phyloP scores from a whole-genome alignment of 2,888 invertebrate species.

The Thymelicus acteon region DNA sequence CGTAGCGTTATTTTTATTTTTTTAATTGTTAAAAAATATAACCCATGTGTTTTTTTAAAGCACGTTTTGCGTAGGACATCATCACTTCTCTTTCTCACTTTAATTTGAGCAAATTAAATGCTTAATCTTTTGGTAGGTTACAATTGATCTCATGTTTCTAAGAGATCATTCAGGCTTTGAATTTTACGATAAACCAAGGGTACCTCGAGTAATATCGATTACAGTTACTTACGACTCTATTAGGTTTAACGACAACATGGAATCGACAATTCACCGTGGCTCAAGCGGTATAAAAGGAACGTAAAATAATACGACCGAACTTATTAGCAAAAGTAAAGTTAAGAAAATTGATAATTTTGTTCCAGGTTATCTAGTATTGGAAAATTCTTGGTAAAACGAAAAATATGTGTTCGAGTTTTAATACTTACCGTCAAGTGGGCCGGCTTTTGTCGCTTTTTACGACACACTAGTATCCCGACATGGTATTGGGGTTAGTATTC shows the following conservation, averaged over 20 bases:
- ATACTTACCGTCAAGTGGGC: too few species aligned
- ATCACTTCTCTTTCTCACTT: too few species aligned
- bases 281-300: constrained; percentile 23
- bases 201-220: constrained; percentile 30
- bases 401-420: not conserved
- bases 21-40: too few species aligned
- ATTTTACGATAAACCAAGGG: constrained; percentile 13
- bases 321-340: constrained; percentile 22
- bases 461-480: too few species aligned
- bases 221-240: constrained; percentile 35
- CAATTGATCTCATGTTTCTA: not conserved
- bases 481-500: too few species aligned
- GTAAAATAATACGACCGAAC: constrained; percentile 32
- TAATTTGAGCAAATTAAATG: too few species aligned
- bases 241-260: constrained; percentile 34
- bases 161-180: constrained; percentile 6
- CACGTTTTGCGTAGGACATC: too few species aligned
- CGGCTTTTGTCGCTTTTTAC: too few species aligned
- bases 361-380: not conserved
- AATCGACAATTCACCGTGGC: constrained; percentile 32
- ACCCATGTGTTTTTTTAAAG: too few species aligned
- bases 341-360: not conserved
- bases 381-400: not conserved
- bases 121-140: too few species aligned
- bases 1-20: too few species aligned